A percentile compares a stretch with the other conserved stretches of the same genome.
Conservation (phyloP, 2,888 invertebrate genomes). For the Latrodectus elegans region DNA sequence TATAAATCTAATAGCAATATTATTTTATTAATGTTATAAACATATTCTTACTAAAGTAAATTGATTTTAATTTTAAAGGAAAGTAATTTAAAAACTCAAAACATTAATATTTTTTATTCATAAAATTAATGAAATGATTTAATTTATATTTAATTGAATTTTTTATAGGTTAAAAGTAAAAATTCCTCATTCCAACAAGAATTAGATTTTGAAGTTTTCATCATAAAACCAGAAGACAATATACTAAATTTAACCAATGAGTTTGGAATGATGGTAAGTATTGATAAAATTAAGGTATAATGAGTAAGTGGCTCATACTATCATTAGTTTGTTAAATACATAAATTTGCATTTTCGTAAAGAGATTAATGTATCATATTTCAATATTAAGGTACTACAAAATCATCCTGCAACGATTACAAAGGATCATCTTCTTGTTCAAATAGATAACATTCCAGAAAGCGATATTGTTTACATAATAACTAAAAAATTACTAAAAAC, state of each 20-base stretch:
- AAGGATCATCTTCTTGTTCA: conserved; percentile 36
- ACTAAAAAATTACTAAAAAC: conserved; percentile 47
- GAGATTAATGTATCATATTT: neutral
- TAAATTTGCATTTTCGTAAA: neutral
- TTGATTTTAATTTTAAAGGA: no score
- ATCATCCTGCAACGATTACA: conserved; percentile 52
- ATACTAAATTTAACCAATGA: conserved; percentile 13
- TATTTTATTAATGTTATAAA: no score
- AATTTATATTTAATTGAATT: neutral
- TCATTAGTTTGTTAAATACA: neutral
- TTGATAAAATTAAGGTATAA: neutral
- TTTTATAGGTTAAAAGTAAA: conserved; percentile 24
- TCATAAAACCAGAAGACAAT: neutral
- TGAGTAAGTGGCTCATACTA: neutral
- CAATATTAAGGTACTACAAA: conserved; percentile 51
- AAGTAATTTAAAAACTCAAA: no score
- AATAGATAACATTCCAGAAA: conserved; percentile 14
- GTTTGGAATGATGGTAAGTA: conserved; percentile 57
- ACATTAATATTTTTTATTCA: no score
- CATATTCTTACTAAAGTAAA: no score
- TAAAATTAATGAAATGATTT: neutral
- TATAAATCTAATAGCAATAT: no score
- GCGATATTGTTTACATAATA: conserved; percentile 53
- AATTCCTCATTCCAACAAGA: neutral
- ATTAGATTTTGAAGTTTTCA: conserved; percentile 36